Evolutionary conservation across 1,140 invertebrate species (phyloP).

Genomic region (Cardiocondyla obscurior): DNA sequence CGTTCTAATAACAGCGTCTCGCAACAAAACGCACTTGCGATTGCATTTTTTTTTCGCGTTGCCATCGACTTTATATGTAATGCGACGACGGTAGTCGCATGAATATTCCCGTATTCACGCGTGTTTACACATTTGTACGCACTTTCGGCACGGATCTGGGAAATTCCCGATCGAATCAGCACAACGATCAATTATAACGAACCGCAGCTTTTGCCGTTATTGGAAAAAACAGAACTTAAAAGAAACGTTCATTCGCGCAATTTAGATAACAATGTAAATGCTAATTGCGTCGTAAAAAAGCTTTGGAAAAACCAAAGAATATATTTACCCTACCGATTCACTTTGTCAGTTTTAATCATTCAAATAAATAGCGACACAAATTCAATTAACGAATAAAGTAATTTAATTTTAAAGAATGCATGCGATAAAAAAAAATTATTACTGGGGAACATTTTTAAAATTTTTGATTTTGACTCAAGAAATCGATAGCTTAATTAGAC

Average conservation of each 20-base stretch:
- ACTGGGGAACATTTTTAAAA: not conserved
- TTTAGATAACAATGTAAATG: constrained; percentile 19
- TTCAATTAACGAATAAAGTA: not conserved
- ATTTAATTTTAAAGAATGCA: not conserved
- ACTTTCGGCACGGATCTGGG: constrained; percentile 3
- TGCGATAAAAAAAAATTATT: not conserved
- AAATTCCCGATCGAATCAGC: constrained; percentile 34
- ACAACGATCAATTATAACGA: not conserved
- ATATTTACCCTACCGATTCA: not conserved
- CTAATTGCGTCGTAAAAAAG: not conserved
- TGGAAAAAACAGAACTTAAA: not conserved
- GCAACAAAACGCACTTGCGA: not conserved
- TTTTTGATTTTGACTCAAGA: not conserved
- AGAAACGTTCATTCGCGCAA: not conserved
- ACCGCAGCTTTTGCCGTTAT: not conserved
- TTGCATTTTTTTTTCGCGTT: not conserved
- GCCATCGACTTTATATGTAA: not conserved
- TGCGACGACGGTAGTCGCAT: not conserved
- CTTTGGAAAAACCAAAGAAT: constrained; percentile 3
- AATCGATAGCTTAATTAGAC: too few species aligned
- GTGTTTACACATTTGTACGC: not conserved
- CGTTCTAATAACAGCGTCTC: not conserved
- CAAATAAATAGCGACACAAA: not conserved
- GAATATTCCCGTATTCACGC: not conserved
- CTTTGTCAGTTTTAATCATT: not conserved